phyloP scores from a whole-genome alignment of 2,888 invertebrate genomes.

The Oscheius sp. region DNA sequence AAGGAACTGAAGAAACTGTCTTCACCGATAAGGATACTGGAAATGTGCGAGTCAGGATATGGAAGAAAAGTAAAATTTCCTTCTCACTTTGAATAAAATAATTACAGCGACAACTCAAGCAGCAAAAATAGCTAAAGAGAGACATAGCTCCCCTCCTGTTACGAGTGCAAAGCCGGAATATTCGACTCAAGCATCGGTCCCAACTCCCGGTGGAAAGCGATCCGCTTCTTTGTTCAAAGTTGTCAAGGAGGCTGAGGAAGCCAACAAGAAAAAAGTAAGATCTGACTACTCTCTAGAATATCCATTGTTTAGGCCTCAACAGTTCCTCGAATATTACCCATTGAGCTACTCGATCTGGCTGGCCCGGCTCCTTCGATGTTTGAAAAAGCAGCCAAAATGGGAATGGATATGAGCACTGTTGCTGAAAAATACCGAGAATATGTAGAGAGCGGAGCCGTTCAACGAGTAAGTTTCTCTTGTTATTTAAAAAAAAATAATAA shows the following conservation, averaged over 20 bases:
- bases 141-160: constrained; percentile 20
- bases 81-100: neutral
- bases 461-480: constrained; percentile 24
- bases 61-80: constrained; percentile 38
- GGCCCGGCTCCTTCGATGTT: constrained; percentile 47
- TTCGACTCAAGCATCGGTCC: constrained; percentile 28
- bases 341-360: constrained; percentile 42
- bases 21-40: constrained; percentile 54
- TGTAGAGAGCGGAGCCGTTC: constrained; percentile 57
- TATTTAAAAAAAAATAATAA: neutral
- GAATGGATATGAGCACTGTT: constrained; percentile 53
- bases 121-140: constrained; percentile 1
- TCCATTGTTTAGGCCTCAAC: neutral
- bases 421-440: constrained; percentile 59
- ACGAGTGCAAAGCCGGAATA: neutral
- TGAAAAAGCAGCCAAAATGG: constrained; percentile 45
- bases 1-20: constrained; percentile 31
- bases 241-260: constrained; percentile 35
- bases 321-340: constrained; percentile 30
- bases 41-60: constrained; percentile 37
- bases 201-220: constrained; percentile 16
- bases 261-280: constrained; percentile 34
- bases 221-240: constrained; percentile 8
- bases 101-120: neutral
- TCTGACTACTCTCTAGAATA: neutral